These are phyloP conservation scores for Aleadryas rufinucha DNA, from an alignment of 2,113 vertebrate genomes.

Conservation along the genomic window DNA sequence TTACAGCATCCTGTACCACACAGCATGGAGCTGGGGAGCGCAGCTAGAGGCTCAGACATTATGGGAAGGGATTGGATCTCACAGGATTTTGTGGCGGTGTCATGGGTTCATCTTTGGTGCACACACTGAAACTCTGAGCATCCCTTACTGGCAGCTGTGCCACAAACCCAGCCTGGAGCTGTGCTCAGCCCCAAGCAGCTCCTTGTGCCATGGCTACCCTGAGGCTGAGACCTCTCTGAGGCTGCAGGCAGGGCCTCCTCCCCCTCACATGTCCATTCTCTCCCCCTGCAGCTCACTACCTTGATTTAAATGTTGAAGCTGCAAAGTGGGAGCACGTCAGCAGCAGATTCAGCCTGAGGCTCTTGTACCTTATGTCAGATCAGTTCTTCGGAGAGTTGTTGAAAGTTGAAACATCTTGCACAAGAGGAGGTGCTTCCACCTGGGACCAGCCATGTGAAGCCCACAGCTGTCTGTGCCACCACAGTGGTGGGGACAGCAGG, in stretches of 20 bases:
- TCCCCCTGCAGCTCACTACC: background rate
- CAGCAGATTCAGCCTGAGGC: background rate
- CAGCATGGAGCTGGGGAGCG: background rate
- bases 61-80: background rate
- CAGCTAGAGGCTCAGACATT: rapidly evolving
- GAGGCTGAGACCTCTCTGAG: background rate
- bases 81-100: background rate
- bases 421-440: background rate
- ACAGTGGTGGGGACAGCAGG: background rate
- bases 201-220: background rate
- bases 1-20: background rate
- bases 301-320: background rate
- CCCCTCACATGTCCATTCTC: background rate
- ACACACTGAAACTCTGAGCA: rapidly evolving
- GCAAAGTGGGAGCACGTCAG: background rate
- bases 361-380: background rate
- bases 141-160: background rate
- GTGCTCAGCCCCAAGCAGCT: background rate
- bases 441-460: background rate
- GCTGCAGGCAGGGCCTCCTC: background rate
- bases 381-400: background rate
- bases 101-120: background rate
- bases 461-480: background rate
- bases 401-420: background rate
- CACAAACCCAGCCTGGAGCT: background rate